Evolutionary conservation across 2,888 invertebrate genomes (phyloP), one percentile per base, ranked within the genome.

Genomic region (Imbricaverruca yamaguchii): DNA sequence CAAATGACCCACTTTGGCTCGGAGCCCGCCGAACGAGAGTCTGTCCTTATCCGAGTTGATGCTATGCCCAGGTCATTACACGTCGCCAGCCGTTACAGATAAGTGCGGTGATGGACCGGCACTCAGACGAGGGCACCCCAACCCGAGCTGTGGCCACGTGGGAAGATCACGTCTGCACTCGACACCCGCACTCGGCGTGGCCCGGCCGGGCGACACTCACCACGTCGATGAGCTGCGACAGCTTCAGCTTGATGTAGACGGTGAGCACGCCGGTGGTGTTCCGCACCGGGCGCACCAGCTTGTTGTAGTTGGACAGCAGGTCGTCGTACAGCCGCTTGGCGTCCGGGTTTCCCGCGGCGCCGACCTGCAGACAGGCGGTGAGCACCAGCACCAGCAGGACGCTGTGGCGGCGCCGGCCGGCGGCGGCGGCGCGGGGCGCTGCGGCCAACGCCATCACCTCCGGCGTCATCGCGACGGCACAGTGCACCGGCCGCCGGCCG

Each of bases 201-300:
- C 39, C 39, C 39, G 4, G 39, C 39, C 4, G 39, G 39, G 39
- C 39, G 18, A 18, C 21, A 92, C 96, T 94, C 91, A 97, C 97
- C 91, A 98, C 97, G 90, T 97, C 97, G 88, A 97, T 97, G 88
- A 97, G 94, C 89, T 98, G 97, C 81, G 96, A 96, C 85, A 98
- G 91, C 88, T 97, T 95, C 86, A 98, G 92, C 88, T 97, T 97
- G 89, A 98, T 96, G 90, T 94, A 94, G 87, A 97, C 97, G 87
- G 95, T 93, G 82, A 98, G 92, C 83, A 96, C 95, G 88, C 97
- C 96, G 82, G 95, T 94, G 85, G 95, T 96, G 90, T 97, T 97
- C 87, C 95, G 95, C 85, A 97, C 97, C 61, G 97, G 97, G 83
- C 97, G 91, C 85, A 97, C 97, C 84, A 97, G 92, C 89, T 97